phyloP scores from a whole-genome alignment of 2,113 vertebrate genomes.

The Pipa parva region DNA sequence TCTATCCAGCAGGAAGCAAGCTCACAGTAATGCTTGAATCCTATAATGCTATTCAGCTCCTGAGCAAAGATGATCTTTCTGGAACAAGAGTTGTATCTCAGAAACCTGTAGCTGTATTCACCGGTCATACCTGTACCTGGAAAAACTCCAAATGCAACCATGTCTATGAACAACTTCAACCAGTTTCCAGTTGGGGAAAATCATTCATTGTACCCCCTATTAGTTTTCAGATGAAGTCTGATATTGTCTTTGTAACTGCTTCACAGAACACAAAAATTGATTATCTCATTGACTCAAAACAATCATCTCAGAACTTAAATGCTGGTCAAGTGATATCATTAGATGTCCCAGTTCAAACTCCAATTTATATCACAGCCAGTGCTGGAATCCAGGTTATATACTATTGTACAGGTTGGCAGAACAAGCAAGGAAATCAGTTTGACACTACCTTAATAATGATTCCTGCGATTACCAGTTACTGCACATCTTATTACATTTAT shows the following conservation, averaged over 20 bases:
- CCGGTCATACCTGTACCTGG: constrained; percentile 61
- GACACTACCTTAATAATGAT: constrained; percentile 63
- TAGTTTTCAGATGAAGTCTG: constrained; percentile 47
- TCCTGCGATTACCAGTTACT: constrained; percentile 51
- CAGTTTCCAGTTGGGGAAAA: constrained; percentile 60
- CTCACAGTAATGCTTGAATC: constrained; percentile 53
- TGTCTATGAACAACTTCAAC: constrained; percentile 65
- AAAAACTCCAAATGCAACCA: constrained; percentile 58
- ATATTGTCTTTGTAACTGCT: constrained; percentile 57
- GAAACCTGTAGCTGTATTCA: constrained; percentile 56
- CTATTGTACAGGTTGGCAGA: constrained; percentile 54
- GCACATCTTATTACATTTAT: constrained; percentile 54
- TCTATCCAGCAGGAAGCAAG: constrained; percentile 13
- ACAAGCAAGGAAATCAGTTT: background rate
- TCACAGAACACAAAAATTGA: constrained; percentile 54
- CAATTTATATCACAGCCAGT: constrained; percentile 52
- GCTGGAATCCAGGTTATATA: constrained; percentile 61
- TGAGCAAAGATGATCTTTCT: constrained; percentile 51
- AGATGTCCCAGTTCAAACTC: background rate
- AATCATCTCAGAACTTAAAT: constrained; percentile 17
- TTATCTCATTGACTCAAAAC: constrained; percentile 19
- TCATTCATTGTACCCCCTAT: constrained; percentile 57
- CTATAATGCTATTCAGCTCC: constrained; percentile 59
- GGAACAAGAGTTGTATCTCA: constrained; percentile 54
- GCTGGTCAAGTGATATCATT: constrained; percentile 44